These are phyloP conservation scores for Elephas maximus DNA, from an alignment of 2,113 vertebrate species.

Conservation along the genomic window DNA sequence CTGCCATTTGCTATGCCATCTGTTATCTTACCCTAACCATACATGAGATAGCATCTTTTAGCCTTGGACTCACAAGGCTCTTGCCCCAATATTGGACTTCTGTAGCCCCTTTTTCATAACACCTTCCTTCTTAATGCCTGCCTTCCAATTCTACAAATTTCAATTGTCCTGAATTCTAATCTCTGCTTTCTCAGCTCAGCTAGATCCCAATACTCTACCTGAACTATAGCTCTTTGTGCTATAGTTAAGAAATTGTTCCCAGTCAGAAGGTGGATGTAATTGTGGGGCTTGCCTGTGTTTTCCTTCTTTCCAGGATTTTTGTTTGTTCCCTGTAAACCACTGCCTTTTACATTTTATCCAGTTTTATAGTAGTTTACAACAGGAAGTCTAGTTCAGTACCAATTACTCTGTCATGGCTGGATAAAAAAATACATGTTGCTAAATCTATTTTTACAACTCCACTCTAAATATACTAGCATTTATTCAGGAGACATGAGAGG, in stretches of 20 bases:
- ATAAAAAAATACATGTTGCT: background rate
- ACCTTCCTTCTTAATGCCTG: background rate
- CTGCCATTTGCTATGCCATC: too few species aligned
- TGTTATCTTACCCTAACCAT: background rate
- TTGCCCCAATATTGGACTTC: background rate
- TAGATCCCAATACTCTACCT: background rate
- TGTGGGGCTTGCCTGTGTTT: background rate
- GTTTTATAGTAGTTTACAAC: background rate
- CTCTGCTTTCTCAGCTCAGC: background rate
- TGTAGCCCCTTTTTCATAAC: background rate
- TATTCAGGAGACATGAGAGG: background rate
- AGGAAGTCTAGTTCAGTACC: too few species aligned
- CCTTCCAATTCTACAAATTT: background rate
- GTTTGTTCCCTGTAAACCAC: background rate
- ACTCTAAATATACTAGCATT: background rate
- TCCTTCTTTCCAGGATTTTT: background rate
- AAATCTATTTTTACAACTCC: background rate
- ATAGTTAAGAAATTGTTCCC: background rate
- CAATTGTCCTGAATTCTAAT: background rate
- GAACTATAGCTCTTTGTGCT: background rate
- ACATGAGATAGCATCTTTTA: background rate
- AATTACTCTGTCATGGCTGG: background rate
- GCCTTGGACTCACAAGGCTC: background rate
- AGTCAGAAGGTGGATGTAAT: background rate
- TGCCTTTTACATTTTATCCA: background rate